Evolutionary conservation across 2,113 vertebrate genomes (phyloP), one percentile per base, ranked within the genome.

Genomic region (Micronycteris hirsuta): DNA sequence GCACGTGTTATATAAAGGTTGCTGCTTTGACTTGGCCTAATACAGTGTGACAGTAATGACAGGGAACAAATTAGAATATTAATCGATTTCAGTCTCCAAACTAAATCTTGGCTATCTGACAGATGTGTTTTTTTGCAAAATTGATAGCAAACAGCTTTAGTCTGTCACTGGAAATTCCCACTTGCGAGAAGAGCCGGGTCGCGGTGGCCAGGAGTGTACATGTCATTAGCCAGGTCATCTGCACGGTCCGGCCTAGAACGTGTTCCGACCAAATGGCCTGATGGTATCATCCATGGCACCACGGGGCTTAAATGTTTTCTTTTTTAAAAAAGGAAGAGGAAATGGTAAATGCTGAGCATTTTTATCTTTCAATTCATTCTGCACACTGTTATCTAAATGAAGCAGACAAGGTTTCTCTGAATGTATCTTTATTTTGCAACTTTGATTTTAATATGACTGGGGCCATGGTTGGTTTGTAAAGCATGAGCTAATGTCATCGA

Each of bases 81-180:
- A 98, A 98, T 98, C 0, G 1, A 94, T 97, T 98, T 98, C 88
- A 8, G 87, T 97, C 92, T 97, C 91, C 97, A 88, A 98, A 97
- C 97, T 97, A 92, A 93, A 98, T 97, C 89, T 97, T 96, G 91
- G 95, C 95, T 98, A 97, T 97, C 84, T 97, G 93, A 96, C 96
- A 98, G 97, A 96, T 98, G 97, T 28, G 5, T 5, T 95, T 98
- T 98, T 98, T 98, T 98, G 96, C 95, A 98, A 97, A 98, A 98
- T 89, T 98, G 98, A 97, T 97, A 98, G 93, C 96, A 98, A 97
- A 95, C 98, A 98, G 97, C 94, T 98, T 98, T 97, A 63, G 67
- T 97, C 97, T 98, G 97, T 98, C 98, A 97, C 93, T 98, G 56
- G 26, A 89, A 98, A 98, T 98, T 98, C 98, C 97, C 97, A 96